Evolutionary conservation across 2,113 vertebrate genomes (phyloP).

Genomic region (Podocnemis expansa): DNA sequence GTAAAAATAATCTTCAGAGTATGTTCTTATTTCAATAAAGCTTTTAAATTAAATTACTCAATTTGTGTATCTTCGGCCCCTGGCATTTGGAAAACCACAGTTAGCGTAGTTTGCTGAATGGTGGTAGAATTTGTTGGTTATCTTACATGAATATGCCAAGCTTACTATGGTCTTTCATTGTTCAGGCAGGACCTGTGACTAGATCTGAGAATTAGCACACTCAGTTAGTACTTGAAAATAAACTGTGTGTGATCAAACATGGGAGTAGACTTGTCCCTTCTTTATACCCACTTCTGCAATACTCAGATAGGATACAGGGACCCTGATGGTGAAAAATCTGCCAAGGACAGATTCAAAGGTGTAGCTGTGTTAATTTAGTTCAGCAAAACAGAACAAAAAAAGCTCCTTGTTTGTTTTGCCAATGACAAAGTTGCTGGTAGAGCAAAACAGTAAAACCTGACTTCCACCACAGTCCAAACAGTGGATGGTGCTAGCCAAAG

Average conservation of each 20-base stretch:
- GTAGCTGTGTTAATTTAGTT: too few species aligned
- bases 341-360: too few species aligned
- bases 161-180: neutral
- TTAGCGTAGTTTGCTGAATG: neutral
- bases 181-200: neutral
- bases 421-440: neutral
- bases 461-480: neutral
- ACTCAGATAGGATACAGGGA: neutral
- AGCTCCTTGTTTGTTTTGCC: too few species aligned
- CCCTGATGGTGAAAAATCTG: neutral
- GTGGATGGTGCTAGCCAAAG: too few species aligned
- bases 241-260: neutral
- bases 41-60: neutral
- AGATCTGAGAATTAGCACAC: neutral
- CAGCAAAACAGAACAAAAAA: too few species aligned
- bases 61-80: neutral
- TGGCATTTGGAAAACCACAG: neutral
- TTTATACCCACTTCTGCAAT: neutral
- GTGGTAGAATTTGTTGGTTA: neutral
- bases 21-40: neutral
- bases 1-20: neutral
- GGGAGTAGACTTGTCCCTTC: neutral
- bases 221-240: neutral
- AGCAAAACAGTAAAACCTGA: neutral
- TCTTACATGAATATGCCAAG: neutral